Conservation (phyloP, 2,797 vertebrate genomes). For the Mormyrus hasselquistii region DNA sequence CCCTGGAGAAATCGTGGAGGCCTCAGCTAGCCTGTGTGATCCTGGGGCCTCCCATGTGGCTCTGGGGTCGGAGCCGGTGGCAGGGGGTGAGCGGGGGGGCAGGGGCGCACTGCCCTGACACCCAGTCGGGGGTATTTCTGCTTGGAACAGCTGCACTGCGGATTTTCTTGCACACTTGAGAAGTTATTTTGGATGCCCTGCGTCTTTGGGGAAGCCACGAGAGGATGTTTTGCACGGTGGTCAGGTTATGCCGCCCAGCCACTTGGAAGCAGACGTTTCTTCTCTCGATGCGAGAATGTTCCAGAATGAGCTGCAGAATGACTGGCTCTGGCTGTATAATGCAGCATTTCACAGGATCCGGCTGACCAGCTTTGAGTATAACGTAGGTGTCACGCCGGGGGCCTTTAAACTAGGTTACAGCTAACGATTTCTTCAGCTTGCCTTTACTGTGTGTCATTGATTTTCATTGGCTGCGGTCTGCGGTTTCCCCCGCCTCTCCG, state of each 20-base stretch:
- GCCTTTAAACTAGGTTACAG: neutral
- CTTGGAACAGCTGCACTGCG: slow-evolving; percentile 15
- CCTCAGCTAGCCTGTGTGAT: neutral
- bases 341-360: neutral
- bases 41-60: neutral
- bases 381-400: neutral
- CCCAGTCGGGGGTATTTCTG: neutral
- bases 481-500: neutral
- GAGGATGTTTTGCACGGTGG: neutral
- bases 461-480: neutral
- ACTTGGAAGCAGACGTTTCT: neutral
- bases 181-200: neutral
- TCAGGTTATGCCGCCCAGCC: neutral
- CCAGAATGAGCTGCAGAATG: neutral
- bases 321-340: neutral
- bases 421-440: neutral
- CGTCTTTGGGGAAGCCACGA: neutral
- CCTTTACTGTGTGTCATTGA: neutral
- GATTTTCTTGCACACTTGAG: neutral
- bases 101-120: neutral
- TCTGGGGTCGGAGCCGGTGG: neutral
- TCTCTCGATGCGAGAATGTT: neutral
- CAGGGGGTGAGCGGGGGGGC: neutral
- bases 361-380: neutral
- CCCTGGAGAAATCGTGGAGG: neutral